Base-by-base conservation (phyloP, 2,888 invertebrate genomes). In the Matsumyia berberina region DNA sequence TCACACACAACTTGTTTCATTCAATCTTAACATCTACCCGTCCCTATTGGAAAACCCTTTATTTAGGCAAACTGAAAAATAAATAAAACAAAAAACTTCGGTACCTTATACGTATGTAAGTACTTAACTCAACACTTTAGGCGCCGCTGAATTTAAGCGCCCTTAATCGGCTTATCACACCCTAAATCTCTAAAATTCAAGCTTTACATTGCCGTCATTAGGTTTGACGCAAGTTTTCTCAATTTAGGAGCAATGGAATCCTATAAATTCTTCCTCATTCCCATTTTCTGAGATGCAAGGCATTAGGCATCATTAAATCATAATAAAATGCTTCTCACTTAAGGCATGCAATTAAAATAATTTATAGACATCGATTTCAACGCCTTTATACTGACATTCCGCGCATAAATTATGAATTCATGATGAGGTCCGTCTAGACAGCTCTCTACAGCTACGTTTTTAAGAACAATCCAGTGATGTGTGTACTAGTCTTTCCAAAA, bases 351-450 rank as follows among this genome's bases (percentile, higher is more conserved):
- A 29, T 19, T n/a, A 6, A 7, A 29, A 51, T 29, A 12, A 51
- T 51, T 29, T 29, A 29, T 29, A 42, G 49, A 51, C 6, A 24
- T 0, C n/a, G 29, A 6, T 24, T 49, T 24, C 29, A 51, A 51
- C n/a, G 49, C 49, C 29, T 51, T 51, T 6, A 29, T 15, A 15
- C 15, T 42, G 0, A 15, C 15, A 42, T 42, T 17, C 42, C 42
- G 3, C 7, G 7, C 15, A 42, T 35, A 19, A 57, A 57, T 57
- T 57, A n/a, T 17, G 19, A 11, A 57, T 57, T 31, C 11, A 44
- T 11, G 11, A 29, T 15, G 42, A 5, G 31, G 44, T 11, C 8
- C 11, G 60, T 44, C 60, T 44, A 31, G 44, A 60, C 60, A 60
- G 29, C 9, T 58, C 35, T 17, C 35, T 1, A 35, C 0, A 11